phyloP scores from a whole-genome alignment of 2,888 invertebrate species.

The Drosophila nr. perissopoda region DNA sequence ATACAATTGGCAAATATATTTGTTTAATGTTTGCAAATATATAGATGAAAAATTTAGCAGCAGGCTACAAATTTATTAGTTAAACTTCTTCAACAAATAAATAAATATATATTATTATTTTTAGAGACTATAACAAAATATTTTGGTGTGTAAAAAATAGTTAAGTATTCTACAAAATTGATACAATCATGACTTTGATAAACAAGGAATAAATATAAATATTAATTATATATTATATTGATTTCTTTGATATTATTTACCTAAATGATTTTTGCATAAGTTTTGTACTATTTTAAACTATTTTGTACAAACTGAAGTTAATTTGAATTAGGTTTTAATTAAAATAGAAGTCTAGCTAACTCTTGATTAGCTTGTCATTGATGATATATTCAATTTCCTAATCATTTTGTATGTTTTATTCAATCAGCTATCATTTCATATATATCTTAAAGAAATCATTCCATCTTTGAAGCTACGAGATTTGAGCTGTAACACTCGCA shows the following conservation, averaged over 20 bases:
- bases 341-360: background rate
- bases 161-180: background rate
- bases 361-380: background rate
- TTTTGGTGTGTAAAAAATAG: background rate
- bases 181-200: background rate
- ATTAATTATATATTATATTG: background rate
- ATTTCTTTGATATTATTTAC: background rate
- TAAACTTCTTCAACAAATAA: background rate
- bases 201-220: background rate
- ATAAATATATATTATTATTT: background rate
- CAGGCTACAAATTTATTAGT: background rate
- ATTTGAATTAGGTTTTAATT: background rate
- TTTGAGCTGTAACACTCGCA: background rate
- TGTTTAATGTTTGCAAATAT: background rate
- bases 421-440: background rate
- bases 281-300: background rate
- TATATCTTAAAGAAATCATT: background rate
- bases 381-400: background rate
- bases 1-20: background rate
- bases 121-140: background rate
- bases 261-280: background rate
- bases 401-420: background rate
- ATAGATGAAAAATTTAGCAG: background rate
- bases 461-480: background rate
- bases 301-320: background rate